phyloP scores from a whole-genome alignment of 2,797 vertebrate genomes.

The Peromyscus attwateri region DNA sequence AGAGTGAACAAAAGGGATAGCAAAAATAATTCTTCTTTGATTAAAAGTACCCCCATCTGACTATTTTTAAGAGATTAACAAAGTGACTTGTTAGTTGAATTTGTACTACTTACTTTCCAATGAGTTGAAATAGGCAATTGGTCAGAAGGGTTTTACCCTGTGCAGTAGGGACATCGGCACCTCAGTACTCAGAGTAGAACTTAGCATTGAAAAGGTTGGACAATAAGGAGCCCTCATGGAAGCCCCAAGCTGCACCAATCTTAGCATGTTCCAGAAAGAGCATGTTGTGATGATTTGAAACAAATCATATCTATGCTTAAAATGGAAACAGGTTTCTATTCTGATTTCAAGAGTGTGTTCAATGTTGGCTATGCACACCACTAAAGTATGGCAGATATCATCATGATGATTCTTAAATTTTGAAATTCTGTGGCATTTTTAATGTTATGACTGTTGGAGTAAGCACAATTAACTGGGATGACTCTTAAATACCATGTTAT shows the following conservation, averaged over 20 bases:
- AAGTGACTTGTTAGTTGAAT: background rate
- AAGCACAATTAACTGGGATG: background rate
- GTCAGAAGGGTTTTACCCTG: background rate
- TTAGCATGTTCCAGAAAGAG: background rate
- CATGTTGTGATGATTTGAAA: slow-evolving; percentile 52
- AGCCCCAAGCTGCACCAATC: slow-evolving; percentile 43
- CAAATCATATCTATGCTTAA: slow-evolving; percentile 27
- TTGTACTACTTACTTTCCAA: slow-evolving; percentile 67
- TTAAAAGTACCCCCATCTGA: background rate
- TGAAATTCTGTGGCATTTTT: background rate
- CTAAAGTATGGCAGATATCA: background rate
- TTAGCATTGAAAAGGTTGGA: slow-evolving; percentile 54
- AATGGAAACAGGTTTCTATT: slow-evolving; percentile 8
- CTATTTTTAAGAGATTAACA: background rate
- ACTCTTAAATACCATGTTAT: background rate
- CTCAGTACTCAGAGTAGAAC: slow-evolving; percentile 45
- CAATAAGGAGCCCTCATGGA: slow-evolving; percentile 24
- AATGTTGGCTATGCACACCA: slow-evolving; percentile 2
- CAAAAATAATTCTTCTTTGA: slow-evolving; percentile 18
- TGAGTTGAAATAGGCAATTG: background rate
- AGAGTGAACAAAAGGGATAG: background rate
- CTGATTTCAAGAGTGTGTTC: slow-evolving; percentile 55
- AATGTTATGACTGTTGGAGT: background rate
- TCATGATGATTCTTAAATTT: background rate
- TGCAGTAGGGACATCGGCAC: background rate